Conservation (phyloP, 1,140 invertebrate genomes). For the Eulimnadia texana region DNA sequence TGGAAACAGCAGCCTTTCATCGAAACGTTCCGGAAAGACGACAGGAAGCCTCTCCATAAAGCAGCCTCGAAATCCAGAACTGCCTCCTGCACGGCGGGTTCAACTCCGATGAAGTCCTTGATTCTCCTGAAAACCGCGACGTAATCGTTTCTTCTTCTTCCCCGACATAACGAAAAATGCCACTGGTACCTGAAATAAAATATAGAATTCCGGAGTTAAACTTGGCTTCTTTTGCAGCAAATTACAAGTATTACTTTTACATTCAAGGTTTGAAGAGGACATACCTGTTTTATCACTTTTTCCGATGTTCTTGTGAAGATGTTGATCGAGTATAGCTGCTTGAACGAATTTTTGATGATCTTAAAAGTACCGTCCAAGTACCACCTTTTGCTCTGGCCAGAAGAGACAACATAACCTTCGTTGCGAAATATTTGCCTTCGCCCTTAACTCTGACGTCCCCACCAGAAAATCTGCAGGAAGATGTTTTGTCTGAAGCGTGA, state of each 20-base stretch:
- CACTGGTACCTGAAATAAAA: conserved; percentile 3
- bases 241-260: neutral
- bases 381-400: neutral
- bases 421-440: conserved; percentile 5
- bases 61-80: neutral
- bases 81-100: neutral
- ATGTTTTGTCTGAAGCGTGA: neutral
- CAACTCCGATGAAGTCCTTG: neutral
- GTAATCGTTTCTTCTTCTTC: neutral
- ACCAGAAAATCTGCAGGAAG: neutral
- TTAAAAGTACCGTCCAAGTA: conserved; percentile 2
- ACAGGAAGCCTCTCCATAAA: neutral
- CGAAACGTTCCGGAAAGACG: neutral
- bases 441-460: neutral
- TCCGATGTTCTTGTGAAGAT: neutral
- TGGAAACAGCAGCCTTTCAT: conserved; percentile 2
- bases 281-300: conserved; percentile 9
- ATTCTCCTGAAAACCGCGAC: conserved; percentile 2
- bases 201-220: neutral
- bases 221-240: neutral
- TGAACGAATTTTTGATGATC: neutral
- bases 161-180: no score
- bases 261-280: neutral
- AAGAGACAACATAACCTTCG: neutral
- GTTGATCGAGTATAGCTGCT: conserved; percentile 6